phyloP scores from a whole-genome alignment of 2,888 invertebrate species.

The Elmis aenea region DNA sequence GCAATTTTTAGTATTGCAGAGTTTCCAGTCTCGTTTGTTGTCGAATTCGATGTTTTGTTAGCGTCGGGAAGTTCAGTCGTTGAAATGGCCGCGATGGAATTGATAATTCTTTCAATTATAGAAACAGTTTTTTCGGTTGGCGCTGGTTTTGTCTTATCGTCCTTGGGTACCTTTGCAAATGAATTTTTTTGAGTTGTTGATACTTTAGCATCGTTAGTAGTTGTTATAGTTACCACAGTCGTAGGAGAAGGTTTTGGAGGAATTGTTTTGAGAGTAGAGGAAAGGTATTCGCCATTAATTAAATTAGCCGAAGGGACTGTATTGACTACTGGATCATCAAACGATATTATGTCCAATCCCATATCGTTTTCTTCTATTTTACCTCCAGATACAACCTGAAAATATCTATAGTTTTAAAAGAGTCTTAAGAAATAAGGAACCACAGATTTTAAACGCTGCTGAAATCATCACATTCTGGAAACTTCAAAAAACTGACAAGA shows the following conservation, averaged over 20 bases:
- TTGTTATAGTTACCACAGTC: slow-evolving; percentile 20
- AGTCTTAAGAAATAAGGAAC: background rate
- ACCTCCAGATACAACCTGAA: slow-evolving; percentile 11
- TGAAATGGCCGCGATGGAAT: slow-evolving; percentile 43
- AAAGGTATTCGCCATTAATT: slow-evolving; percentile 38
- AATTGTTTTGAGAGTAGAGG: slow-evolving; percentile 29
- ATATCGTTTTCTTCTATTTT: slow-evolving; percentile 16
- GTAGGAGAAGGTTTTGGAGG: slow-evolving; percentile 10
- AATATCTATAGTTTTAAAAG: slow-evolving; percentile 12
- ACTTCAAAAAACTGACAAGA: too few species aligned
- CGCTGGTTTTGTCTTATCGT: slow-evolving; percentile 12
- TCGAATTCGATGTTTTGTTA: slow-evolving; percentile 17
- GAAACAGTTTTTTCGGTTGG: slow-evolving; percentile 40
- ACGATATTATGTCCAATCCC: slow-evolving; percentile 43
- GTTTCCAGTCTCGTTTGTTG: slow-evolving; percentile 28
- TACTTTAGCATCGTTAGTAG: too few species aligned
- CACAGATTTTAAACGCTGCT: too few species aligned
- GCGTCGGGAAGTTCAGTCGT: slow-evolving; percentile 32
- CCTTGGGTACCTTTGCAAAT: slow-evolving; percentile 21
- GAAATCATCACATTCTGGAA: too few species aligned
- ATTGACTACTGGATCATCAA: slow-evolving; percentile 43
- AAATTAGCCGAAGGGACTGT: slow-evolving; percentile 43
- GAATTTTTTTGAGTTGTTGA: slow-evolving; percentile 4
- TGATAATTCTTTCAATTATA: slow-evolving; percentile 45
- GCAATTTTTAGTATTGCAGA: slow-evolving; percentile 44